A percentile compares a stretch with the other conserved stretches of the same genome.
Conservation (phyloP, 2,888 invertebrate species). For the Tortrix viridana region DNA sequence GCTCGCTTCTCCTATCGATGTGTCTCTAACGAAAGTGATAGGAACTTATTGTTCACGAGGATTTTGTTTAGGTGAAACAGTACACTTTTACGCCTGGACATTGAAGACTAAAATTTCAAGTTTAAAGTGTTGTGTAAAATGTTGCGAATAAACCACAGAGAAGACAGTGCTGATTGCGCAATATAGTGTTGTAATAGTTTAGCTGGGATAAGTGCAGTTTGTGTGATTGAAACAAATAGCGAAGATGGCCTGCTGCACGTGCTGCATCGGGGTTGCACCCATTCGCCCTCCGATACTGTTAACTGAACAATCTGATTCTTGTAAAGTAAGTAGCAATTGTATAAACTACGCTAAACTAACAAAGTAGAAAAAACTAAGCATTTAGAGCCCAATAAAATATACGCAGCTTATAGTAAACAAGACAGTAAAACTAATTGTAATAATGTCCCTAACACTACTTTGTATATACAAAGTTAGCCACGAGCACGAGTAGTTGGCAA, state of each 20-base stretch:
- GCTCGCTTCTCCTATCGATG: slow-evolving; percentile 74
- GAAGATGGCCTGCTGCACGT: slow-evolving; percentile 86
- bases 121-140: slow-evolving; percentile 44
- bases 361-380: neutral
- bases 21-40: slow-evolving; percentile 77
- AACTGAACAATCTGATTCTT: slow-evolving; percentile 87
- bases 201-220: slow-evolving; percentile 59
- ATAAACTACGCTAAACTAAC: neutral
- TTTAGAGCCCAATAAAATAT: too few relatives aligned
- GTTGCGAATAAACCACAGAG: slow-evolving; percentile 21
- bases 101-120: slow-evolving; percentile 49
- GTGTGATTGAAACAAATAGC: slow-evolving; percentile 56
- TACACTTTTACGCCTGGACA: slow-evolving; percentile 44
- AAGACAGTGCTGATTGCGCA: slow-evolving; percentile 66
- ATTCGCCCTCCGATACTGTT: slow-evolving; percentile 91
- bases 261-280: slow-evolving; percentile 87
- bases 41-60: slow-evolving; percentile 54
- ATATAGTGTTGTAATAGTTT: slow-evolving; percentile 56
- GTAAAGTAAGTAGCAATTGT: slow-evolving; percentile 87
- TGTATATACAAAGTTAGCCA: slow-evolving; percentile 52
- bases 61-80: slow-evolving; percentile 45
- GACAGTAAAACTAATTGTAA: slow-evolving; percentile 48
- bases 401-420: slow-evolving; percentile 24
- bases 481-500: slow-evolving; percentile 62
- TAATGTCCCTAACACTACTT: slow-evolving; percentile 50